Evolutionary conservation across 2,113 vertebrate species (phyloP), one percentile per base, ranked within the genome.

Genomic region (Tragelaphus buxtoni): DNA sequence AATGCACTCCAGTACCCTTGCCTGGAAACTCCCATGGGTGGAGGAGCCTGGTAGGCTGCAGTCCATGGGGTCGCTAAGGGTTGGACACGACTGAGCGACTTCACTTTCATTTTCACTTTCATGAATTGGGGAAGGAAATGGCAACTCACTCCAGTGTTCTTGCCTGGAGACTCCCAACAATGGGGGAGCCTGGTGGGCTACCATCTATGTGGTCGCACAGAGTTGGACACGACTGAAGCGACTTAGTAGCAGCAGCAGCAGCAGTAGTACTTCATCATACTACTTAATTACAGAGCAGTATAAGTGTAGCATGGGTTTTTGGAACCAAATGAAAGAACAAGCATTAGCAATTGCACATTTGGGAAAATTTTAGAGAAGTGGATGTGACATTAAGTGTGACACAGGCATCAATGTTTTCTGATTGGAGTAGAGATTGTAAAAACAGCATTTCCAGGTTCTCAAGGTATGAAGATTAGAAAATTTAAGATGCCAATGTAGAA

Each of bases 31-130:
- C 30, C 60, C 30, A 61, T 63, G 30, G 30, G 3, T 0, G 3
- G 30, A 63, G 30, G 60, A 63, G 30, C 30, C 60, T 32, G 60
- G 60, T 32, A 32, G 30, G 30, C 60, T 63, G 13, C 14, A 63
- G 60, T 63, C 60, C 60, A 63, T 32, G 60, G 30, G 30, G 30
- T 32, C 1, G 1, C 60, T 63, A 63, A 16, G 6, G 60, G 60
- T 63, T 0, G 0, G 60, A 8, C 6, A 32, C 0, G 13, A 63
- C 13, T 16, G 60, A 61, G 13, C 0, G 1, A 61, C 5, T 32
- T 61, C 13, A 30, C 60, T 61, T 61, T 30, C 60, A 7, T 61
- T 61, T 61, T 61, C 13, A 32, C 12, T 32, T 61, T 32, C 12
- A 30, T 7, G 30, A 13, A 16, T 16, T 63, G 7, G 13, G 32